Base-by-base conservation (phyloP, 2,797 vertebrate genomes). In the Rhyacichthys aspro region DNA sequence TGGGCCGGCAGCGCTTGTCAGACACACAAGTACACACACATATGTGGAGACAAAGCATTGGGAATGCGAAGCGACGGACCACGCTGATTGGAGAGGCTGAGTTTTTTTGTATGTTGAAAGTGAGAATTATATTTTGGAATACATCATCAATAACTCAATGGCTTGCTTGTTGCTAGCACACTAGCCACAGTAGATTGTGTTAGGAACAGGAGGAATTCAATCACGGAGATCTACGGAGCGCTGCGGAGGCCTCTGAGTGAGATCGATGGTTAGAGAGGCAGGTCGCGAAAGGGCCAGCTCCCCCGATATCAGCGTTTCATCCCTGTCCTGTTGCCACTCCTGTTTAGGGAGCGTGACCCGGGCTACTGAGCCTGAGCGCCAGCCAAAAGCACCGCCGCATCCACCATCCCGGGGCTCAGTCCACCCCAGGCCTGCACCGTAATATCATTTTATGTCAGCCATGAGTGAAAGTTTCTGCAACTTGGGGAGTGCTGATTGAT, bases 371-470 rank as follows among this genome's bases (percentile, higher is more conserved):
- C 6, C 28, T 49, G 33, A 39, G 11, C 1, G 39, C 58, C 45
- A 47, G 55, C 47, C 33, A 28, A 34, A 55, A 53, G 16, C 48
- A 1, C 15, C 0, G 17, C 67, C 15, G 68, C 77, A 43, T 70
- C 62, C 43, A 9, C 42, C 63, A 68, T 85, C 73, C 79, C 18
- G 12, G 52, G 65, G 78, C 57, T 55, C 59, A 33, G 52, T 62
- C 59, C 68, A 12, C 44, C 48, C 57, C 54, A 7, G 52, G 43
- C 49, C 68, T 11, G 57, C 62, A 59, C 61, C 67, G 70, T 78
- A 72, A 82, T 76, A 81, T 77, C 46, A 79, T 78, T 87, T 83
- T 52, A 80, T 76, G 68, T 84, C 84, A 78, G 74, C 70, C 43
- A 10, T 59, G 79, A 79, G 71, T 70, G 67, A 82, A 81, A 73